Evolutionary conservation across 1,140 invertebrate species (phyloP), one percentile per base, ranked within the genome.

Genomic region (Plutomurus gul): DNA sequence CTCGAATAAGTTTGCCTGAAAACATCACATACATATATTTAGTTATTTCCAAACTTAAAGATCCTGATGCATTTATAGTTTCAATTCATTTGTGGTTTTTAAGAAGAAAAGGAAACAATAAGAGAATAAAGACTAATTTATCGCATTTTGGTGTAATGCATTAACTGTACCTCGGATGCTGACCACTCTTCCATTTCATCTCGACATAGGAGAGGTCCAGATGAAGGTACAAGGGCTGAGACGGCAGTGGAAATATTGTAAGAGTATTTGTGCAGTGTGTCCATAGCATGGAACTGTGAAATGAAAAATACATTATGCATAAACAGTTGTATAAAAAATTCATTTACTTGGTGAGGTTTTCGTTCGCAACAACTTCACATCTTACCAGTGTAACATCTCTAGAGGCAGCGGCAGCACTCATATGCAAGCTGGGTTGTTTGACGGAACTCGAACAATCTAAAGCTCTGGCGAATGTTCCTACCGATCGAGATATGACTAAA

Each of bases 181-280:
- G 96, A 98, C 98, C 98, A 99, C 88, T 99, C 98, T 89, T 99
- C 98, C 94, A 99, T 98, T 89, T 99, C 97, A 89, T 99, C 98
- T 81, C 96, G 90, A 89, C 97, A 99, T 39, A 99, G 90, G 82
- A 99, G 94, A 1, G 98, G 97, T 10, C 97, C 97, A 82, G 95
- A 94, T 72, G 93, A 92, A 37, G 98, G 97, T 84, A 99, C 97
- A 85, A 99, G 89, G 72, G 94, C 96, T 83, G 94, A 93, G 85
- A 98, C 91, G 40, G 97, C 95, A 84, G 92, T 91, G 75, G 95
- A 93, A 85, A 99, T 90, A 86, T 97, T 94, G 87, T 99, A 99
- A 49, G 85, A 84, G 84, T 96, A 94, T 86, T 94, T 92, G 89
- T 99, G 97, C 73, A 99, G 88, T 39, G 95, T 95, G 87, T 99